Evolutionary conservation across 2,888 invertebrate species (phyloP).

Genomic region (Drosophila longiperda): DNA sequence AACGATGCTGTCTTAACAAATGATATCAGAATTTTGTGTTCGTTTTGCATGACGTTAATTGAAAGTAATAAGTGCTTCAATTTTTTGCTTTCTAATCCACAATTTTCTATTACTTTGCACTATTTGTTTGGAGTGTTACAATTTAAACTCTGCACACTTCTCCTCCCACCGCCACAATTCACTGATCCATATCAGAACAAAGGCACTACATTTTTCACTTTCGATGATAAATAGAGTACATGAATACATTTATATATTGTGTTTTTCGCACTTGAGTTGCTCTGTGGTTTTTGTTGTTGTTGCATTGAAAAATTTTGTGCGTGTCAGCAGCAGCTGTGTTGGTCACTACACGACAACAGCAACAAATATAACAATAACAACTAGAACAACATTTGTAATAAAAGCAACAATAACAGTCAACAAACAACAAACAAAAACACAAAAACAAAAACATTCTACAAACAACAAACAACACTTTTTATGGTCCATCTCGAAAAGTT

Average conservation of each 20-base stretch:
- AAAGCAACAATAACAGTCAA: conserved; percentile 58
- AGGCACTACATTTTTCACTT: conserved; percentile 19
- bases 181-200: conserved; percentile 57
- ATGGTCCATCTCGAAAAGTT: conserved; percentile 40
- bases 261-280: conserved; percentile 54
- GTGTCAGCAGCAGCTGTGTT: conserved; percentile 76
- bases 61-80: conserved; percentile 16
- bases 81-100: conserved; percentile 20
- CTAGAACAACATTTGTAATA: conserved; percentile 63
- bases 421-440: conserved; percentile 43
- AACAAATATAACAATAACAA: conserved; percentile 24
- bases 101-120: background rate
- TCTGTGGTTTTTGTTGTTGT: conserved; percentile 38
- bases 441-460: conserved; percentile 64
- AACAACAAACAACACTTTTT: conserved; percentile 60
- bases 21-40: conserved; percentile 17
- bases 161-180: conserved; percentile 5
- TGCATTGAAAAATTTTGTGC: conserved; percentile 73
- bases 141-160: background rate
- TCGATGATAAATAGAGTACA: conserved; percentile 45
- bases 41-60: conserved; percentile 20
- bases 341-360: conserved; percentile 48
- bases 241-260: conserved; percentile 19
- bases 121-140: background rate
- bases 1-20: conserved; percentile 10